Percentiles rank a stretch among this genome's conserved stretches.
Evolutionary conservation across 2,113 vertebrate species (phyloP).

Genomic region (Cyanocitta stelleri): DNA sequence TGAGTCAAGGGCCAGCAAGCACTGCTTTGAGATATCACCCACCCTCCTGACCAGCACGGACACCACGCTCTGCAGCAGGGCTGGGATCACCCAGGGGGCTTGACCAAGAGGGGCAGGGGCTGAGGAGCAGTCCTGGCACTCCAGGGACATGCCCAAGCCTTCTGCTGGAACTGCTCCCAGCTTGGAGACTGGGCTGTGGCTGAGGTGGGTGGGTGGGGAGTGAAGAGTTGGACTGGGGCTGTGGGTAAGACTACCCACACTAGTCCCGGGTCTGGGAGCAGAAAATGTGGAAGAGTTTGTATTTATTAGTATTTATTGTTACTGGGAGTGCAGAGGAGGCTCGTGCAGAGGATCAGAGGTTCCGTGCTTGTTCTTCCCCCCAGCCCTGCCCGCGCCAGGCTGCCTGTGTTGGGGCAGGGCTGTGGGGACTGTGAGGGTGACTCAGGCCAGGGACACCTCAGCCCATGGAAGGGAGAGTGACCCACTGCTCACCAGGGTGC

Average conservation of each 20-base stretch:
- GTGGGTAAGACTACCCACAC: background rate
- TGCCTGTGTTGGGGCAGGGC: accelerated
- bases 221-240: background rate
- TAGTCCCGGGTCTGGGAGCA: accelerated
- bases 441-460: no score
- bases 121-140: background rate
- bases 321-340: background rate
- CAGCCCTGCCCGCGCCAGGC: accelerated
- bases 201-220: background rate
- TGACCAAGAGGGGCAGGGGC: background rate
- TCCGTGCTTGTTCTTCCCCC: background rate
- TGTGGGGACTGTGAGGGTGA: background rate
- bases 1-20: background rate
- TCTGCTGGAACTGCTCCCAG: background rate
- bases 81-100: background rate
- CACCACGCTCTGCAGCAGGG: background rate
- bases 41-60: background rate
- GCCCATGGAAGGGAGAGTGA: background rate
- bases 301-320: conserved; percentile 69
- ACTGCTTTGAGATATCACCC: background rate
- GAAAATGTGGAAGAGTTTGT: background rate
- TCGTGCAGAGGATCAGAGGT: background rate
- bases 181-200: background rate
- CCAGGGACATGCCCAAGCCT: background rate
- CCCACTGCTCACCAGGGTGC: background rate